Evolutionary conservation across 1,140 invertebrate genomes (phyloP), one percentile per base, ranked within the genome.

Genomic region (Papilio dardanus): DNA sequence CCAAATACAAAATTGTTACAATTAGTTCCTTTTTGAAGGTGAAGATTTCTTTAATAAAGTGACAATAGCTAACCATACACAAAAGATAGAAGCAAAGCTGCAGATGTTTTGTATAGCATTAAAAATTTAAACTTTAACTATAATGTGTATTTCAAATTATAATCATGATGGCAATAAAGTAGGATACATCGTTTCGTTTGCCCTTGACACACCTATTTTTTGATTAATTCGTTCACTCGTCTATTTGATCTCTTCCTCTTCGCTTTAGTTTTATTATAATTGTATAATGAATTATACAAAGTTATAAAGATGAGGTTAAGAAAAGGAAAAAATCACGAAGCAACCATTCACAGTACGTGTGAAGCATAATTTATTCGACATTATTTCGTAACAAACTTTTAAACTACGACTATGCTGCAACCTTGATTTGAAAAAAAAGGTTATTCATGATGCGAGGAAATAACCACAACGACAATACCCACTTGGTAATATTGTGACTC

Each of bases 141-240:
- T 37, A 10, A 37, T 37, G 1, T 46, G 16, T 46, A 46, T 19
- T 46, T n/a, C 21, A 28, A 54, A 54, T 24, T 24, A 12, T 24
- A 54, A 54, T 54, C 7, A 24, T 3, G 21, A 4, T 54, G 10
- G 12, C 12, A 54, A 24, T 24, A 54, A 54, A 21, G 1, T 10
- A 24, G 50, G 10, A 54, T 54, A 24, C 50, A 54, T 54, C 50
- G 50, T 54, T 54, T 24, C 21, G 50, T 54, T 8, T 54, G 50
- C 19, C 50, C 50, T 24, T 54, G 50, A 54, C 50, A 54, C 42
- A 46, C n/a, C n/a, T 46, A 19, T 46, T 46, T 46, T 16, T 46
- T 46, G 42, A 19, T 46, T 19, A 46, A 19, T 46, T 46, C 6
- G 42, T 46, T 19, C 42, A 19, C 14, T 37, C 35, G 35, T 0